These are phyloP conservation scores for Adelphocoris suturalis DNA, from an alignment of 2,888 invertebrate genomes.

Conservation along the genomic window DNA sequence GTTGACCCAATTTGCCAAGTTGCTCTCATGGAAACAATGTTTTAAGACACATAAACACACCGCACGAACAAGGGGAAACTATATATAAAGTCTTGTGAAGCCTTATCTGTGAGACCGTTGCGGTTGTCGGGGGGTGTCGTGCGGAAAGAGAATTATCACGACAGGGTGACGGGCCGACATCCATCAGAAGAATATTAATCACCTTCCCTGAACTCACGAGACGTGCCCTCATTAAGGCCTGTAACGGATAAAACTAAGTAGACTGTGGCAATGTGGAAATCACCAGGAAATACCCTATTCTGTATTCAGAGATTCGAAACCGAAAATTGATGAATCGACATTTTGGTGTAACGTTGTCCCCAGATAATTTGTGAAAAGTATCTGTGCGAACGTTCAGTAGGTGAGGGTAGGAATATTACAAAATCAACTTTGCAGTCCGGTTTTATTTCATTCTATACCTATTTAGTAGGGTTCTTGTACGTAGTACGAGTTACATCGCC, in stretches of 20 bases:
- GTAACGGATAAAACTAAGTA: conserved; percentile 12
- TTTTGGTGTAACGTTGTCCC: no score
- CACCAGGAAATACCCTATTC: no score
- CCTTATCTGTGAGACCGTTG: conserved; percentile 12
- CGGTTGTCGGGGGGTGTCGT: conserved; percentile 24
- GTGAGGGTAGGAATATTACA: no score
- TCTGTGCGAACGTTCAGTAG: no score
- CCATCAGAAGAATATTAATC: conserved; percentile 61
- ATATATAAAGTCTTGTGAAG: conserved; percentile 5
- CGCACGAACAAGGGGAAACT: conserved; percentile 24
- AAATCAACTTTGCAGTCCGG: no score
- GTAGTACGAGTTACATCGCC: no score
- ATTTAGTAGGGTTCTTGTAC: no score
- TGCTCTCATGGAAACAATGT: not conserved
- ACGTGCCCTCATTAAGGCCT: conserved; percentile 41
- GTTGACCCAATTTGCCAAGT: not conserved
- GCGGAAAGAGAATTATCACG: conserved; percentile 55
- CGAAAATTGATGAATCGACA: no score
- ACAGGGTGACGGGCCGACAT: conserved; percentile 59
- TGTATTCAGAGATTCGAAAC: no score
- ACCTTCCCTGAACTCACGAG: conserved; percentile 34
- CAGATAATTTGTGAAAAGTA: no score
- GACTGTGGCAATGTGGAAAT: not conserved
- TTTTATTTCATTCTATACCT: no score
- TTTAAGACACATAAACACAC: conserved; percentile 1